Evolutionary conservation across 2,113 vertebrate genomes (phyloP).

Genomic region (Sceloporus tristichus): DNA sequence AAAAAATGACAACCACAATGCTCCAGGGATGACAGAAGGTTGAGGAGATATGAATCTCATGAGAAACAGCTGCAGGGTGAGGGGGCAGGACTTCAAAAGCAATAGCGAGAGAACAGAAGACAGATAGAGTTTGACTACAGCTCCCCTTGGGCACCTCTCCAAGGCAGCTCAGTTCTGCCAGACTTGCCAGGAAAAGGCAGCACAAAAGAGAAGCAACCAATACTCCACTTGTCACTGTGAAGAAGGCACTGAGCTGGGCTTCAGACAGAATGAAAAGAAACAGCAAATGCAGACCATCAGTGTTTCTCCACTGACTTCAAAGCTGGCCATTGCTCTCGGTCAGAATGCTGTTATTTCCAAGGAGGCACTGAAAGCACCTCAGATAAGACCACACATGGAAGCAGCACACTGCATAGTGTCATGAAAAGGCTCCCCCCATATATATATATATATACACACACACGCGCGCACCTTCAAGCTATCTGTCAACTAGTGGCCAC

Average conservation of each 20-base stretch:
- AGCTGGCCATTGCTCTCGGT: neutral
- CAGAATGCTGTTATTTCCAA: neutral
- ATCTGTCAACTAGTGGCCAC: too few species aligned
- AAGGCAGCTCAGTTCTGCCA: neutral
- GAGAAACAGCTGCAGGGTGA: neutral
- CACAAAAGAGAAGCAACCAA: neutral
- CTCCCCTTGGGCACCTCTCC: neutral
- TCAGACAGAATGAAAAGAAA: neutral
- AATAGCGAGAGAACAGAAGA: neutral
- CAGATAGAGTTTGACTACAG: neutral
- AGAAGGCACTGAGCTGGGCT: neutral
- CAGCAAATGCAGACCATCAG: too few species aligned
- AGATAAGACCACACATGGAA: neutral
- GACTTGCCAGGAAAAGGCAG: neutral
- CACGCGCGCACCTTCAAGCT: too few species aligned
- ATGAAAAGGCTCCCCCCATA: too few species aligned
- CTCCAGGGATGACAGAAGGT: neutral
- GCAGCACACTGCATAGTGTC: too few species aligned
- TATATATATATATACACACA: neutral
- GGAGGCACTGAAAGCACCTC: neutral
- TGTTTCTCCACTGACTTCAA: neutral
- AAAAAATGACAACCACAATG: neutral
- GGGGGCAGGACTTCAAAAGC: neutral
- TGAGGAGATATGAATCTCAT: neutral
- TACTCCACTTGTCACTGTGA: neutral